Conservation (phyloP, 2,888 invertebrate genomes). For the Hololepta plana region DNA sequence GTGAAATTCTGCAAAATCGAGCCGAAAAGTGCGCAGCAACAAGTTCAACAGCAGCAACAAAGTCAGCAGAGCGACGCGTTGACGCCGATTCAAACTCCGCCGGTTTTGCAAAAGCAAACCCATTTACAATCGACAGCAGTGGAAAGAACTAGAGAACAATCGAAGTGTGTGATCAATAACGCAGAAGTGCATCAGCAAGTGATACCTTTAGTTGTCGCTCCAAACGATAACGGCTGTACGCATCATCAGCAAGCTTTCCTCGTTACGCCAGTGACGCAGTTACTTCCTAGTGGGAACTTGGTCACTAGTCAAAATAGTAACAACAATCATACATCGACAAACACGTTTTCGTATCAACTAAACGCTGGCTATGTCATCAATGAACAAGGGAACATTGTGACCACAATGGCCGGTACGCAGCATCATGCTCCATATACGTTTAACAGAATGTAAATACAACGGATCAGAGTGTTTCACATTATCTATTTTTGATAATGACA, state of each 20-base stretch:
- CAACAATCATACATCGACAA: constrained; percentile 21
- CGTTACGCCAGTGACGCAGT: constrained; percentile 45
- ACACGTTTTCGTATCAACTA: constrained; percentile 24
- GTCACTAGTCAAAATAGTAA: constrained; percentile 21
- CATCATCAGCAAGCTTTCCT: constrained; percentile 44
- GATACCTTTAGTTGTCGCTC: constrained; percentile 43
- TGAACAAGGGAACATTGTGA: constrained; percentile 28
- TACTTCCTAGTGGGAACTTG: constrained; percentile 31
- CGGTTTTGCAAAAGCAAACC: constrained; percentile 13
- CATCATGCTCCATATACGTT: constrained; percentile 26
- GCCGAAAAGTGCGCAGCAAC: constrained; percentile 33
- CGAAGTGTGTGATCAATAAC: constrained; percentile 38
- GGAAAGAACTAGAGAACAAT: constrained; percentile 27
- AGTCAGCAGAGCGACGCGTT: constrained; percentile 29
- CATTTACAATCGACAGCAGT: constrained; percentile 30
- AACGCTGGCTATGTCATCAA: constrained; percentile 28
- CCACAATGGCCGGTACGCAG: constrained; percentile 25
- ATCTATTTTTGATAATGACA: not conserved
- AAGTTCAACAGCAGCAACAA: constrained; percentile 29
- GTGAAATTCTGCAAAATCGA: constrained; percentile 48
- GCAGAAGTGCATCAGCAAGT: constrained; percentile 36
- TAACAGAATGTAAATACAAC: constrained; percentile 22
- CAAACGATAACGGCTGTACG: constrained; percentile 18
- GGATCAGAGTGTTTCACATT: not conserved
- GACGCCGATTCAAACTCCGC: constrained; percentile 6